Base-by-base conservation (phyloP, 1,140 invertebrate species). In the Thalassaphorura encarpata region DNA sequence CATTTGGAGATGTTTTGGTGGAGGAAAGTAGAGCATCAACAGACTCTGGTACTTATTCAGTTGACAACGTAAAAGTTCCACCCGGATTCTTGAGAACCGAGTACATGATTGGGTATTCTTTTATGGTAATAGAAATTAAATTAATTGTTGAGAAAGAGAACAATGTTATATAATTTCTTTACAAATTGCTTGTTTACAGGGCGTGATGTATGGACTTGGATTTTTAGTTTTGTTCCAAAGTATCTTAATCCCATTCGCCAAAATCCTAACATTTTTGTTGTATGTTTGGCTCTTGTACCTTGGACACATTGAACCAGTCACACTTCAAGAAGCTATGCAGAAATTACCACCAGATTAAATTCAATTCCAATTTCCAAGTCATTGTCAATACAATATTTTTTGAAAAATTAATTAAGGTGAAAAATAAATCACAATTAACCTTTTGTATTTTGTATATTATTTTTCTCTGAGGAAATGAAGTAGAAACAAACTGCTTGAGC, bases 161-260 rank as follows among this genome's bases (percentile, higher is more conserved):
- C 33, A 36, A 11, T 36, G 11, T 36, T 11, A 36, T 36, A 11
- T 11, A 11, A 36, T 36, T 36, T 36, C n/a, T 36, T 11, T 11
- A 11, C 33, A 36, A 36, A 11, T 36, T 36, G 4, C 8, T 52
- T 26, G 19, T 52, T 5, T 31, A n/a, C n/a, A n/a, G n/a, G n/a
- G 56, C 21, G 18, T 28, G 3, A 52, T 58, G 36, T 58, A 58
- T 26, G 56, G 56, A 16, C 41, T 58, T 47, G 56, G 56, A 26
- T 52, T 52, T 39, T 27, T 58, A 2, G 56, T 58, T 3, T 29
- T 58, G 11, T 58, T 45, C 24, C 56, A 58, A 31, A 42, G 39
- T 45, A 16, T 58, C 13, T 27, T 52, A 29, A 49, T 58, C 16
- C 56, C 56, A 19, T 23, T 49, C 3, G 48, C 49, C 21, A 58